Base-by-base conservation (phyloP, 1,140 invertebrate species). In the Sipha flava region DNA sequence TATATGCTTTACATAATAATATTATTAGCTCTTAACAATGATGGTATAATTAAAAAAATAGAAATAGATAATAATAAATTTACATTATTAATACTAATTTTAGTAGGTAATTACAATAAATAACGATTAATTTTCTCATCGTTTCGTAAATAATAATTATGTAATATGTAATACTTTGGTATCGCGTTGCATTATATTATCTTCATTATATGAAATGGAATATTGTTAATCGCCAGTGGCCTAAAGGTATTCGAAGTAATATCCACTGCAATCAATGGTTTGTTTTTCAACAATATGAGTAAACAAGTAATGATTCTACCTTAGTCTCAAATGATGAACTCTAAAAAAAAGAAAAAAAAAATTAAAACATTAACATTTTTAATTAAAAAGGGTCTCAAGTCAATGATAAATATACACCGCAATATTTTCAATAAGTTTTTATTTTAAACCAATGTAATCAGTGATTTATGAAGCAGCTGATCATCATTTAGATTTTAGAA, bases 1-100 rank as follows among this genome's bases (percentile, higher is more conserved):
- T 73, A 73, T 73, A 54, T 31, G 70, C 70, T 73, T 73, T 73
- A 31, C 29, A 54, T 18, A 54, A 34, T 54, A 34, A 37, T 31
- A 54, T 73, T 12, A 5, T 40, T 66, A 23, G n/a, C 12, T 21
- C 16, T 70, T 70, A 47, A 70, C 14, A 26, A 68, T 70, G 45
- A 70, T 7, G 34, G 26, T 26, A 70, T 14, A 47, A 47, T 70
- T 70, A 47, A 47, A 23, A 40, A 45, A 70, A 70, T 70, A 47
- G 29, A 70, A 59, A 29, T 31, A 59, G 26, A 59, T 70, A 70
- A 70, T 47, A 70, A 47, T 47, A 23, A 16, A 12, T 47, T n/a
- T 29, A 70, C 14, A 29, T 47, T 45, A 47, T 70, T 47, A 47
- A 47, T 12, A 16, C 47, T 72, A 72, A 73, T 73, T 54, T 73